Evolutionary conservation across 1,140 invertebrate species (phyloP), one percentile per base, ranked within the genome.

Genomic region (Halesus radiatus): DNA sequence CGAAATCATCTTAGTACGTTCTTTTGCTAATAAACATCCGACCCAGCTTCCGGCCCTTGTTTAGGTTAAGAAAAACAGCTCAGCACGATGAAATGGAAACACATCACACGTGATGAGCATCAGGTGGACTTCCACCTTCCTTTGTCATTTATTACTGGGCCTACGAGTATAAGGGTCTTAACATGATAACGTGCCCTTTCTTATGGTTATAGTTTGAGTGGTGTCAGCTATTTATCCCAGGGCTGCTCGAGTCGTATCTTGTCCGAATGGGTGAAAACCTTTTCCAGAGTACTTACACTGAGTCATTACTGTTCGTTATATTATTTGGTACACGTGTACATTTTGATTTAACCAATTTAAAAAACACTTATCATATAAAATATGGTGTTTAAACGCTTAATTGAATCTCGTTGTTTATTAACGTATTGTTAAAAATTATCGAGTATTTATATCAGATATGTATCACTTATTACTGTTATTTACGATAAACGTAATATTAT

Each of bases 141-240:
- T 74, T 54, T 54, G 70, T 74, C 70, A 74, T 74, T 74, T 74
- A 74, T 74, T 74, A 74, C 70, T 56, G 3, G 70, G 70, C 53
- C 54, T 58, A 62, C 66, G 64, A 37, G 45, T 22, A 52, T 26
- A 77, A 66, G 75, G 60, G 75, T 26, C 70, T 37, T 77, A 77
- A 77, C 60, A 77, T 64, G 56, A 62, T 62, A 77, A 60, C 75
- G 60, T 53, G 23, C 75, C 60, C 22, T 77, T 37, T 50, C 74
- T 76, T 76, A 76, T 76, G 54, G 54, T 60, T 76, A 76, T 76
- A 32, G 74, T 76, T 76, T 58, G 74, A 76, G 74, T 60, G 54
- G 58, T 60, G 74, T 76, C 74, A 60, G 74, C 74, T 76, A 58
- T 76, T 76, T 76, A 76, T 76, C 56, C 45, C 32, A n/a, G 37